Evolutionary conservation across 2,113 vertebrate species (phyloP), one percentile per base, ranked within the genome.

Genomic region (Euleptes europaea): DNA sequence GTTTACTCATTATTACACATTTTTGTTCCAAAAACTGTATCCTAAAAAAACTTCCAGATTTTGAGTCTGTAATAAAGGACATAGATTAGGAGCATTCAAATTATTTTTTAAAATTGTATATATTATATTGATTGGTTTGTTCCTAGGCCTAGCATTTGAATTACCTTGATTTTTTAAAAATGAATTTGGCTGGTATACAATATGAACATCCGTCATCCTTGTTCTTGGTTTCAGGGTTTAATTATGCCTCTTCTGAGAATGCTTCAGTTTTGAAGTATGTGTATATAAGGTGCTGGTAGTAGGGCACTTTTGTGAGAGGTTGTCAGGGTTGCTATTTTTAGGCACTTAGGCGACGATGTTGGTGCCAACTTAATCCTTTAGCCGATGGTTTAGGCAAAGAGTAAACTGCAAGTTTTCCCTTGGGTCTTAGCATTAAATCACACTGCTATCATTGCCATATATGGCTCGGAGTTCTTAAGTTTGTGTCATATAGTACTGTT

Each of bases 341-440:
- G 33, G 9, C 71, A 4, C n/a, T 91, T 74, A 78, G 51, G 51
- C 40, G 35, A 75, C 79, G 40, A 51, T 70, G n/a, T 49, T 79
- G 67, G 38, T 79, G 47, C 60, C n/a, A 21, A 17, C 66, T 28
- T 72, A 72, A 79, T 72, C 51, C 76, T 33, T 4, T 63, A 47
- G 51, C 51, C 60, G 51, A 84, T 78, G 72, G 82, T 35, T 17
- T 75, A 86, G 77, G 73, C 47, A 78, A 79, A 85, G 40, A 63
- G 67, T 80, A 93, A 88, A 87, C 76, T 19, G 28, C 76, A 79
- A 86, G 9, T 84, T 69, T 88, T 92, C 90, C 67, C 71, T 51
- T 79, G 42, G 42, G 79, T 90, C 80, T 40, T 42, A 75, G 40
- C 84, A 85, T 80, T 85, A 72, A 85, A 78, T 76, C 80, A 86